Evolutionary conservation across 2,113 vertebrate genomes (phyloP).

Genomic region (Saguinus midas): DNA sequence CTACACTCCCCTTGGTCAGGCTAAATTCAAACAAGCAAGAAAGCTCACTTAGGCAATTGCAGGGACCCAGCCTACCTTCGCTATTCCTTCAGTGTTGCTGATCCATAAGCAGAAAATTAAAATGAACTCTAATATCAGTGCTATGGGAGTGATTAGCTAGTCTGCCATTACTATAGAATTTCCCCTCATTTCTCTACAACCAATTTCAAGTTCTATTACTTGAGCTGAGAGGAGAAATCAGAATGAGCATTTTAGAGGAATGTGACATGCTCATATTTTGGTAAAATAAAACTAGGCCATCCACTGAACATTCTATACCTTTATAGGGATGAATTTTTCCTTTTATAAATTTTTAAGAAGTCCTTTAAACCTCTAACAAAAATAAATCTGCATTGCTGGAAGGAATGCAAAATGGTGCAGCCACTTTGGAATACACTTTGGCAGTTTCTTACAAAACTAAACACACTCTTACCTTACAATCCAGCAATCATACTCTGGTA

Average conservation of each 20-base stretch:
- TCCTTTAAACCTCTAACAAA: slow-evolving; percentile 3
- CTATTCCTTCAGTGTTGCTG: background rate
- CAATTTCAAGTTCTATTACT: slow-evolving; percentile 37
- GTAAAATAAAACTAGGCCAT: slow-evolving; percentile 41
- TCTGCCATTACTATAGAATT: background rate
- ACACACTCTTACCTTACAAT: background rate
- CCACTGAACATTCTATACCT: background rate
- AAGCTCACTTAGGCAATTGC: background rate
- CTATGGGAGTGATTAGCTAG: background rate
- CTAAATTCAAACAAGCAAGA: background rate
- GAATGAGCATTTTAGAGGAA: slow-evolving; percentile 26
- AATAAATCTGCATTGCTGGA: background rate
- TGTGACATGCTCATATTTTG: background rate
- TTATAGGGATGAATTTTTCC: background rate
- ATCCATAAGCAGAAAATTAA: background rate
- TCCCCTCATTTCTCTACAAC: background rate
- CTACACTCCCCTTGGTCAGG: background rate
- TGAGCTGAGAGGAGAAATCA: slow-evolving; percentile 11
- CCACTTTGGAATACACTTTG: background rate
- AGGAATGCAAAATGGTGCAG: background rate
- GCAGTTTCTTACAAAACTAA: background rate
- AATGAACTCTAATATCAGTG: background rate
- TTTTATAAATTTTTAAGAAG: slow-evolving; percentile 50
- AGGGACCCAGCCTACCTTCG: background rate
- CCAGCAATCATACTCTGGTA: background rate